Conservation (phyloP, 35 echinoderm and acorn worm genomes). For the Holothuria glaberrima region DNA sequence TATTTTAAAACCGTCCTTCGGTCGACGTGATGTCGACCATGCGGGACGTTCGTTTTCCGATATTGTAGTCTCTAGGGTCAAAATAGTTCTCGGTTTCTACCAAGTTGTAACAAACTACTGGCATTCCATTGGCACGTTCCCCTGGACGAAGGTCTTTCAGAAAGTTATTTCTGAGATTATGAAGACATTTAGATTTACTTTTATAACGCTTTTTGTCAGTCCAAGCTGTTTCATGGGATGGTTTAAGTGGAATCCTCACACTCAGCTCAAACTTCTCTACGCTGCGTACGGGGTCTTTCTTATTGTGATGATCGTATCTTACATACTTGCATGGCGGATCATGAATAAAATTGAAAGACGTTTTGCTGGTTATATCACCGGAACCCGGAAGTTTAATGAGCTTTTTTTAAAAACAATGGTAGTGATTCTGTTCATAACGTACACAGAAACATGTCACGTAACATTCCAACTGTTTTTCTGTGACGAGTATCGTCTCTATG, state of each 20-base stretch:
- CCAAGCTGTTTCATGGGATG: neutral
- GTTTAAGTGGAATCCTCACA: neutral
- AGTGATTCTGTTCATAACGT: neutral
- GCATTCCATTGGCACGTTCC: neutral
- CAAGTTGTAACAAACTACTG: neutral
- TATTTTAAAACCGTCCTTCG: neutral
- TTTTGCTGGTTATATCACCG: neutral
- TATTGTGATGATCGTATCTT: neutral
- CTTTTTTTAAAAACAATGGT: neutral
- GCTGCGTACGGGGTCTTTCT: no score
- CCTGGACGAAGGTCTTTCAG: neutral
- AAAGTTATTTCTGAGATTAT: neutral
- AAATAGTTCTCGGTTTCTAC: constrained; percentile 17
- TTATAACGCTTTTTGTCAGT: neutral
- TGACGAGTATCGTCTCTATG: no score
- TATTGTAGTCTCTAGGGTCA: neutral
- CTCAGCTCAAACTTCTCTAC: neutral
- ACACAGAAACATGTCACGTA: constrained; percentile 6
- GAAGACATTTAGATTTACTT: neutral
- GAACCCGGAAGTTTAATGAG: neutral
- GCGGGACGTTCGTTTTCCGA: neutral
- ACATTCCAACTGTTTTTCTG: neutral
- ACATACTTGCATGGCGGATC: neutral
- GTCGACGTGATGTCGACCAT: neutral
- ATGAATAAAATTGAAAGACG: neutral